phyloP scores from a whole-genome alignment of 2,113 vertebrate genomes.

The Passer montanus region DNA sequence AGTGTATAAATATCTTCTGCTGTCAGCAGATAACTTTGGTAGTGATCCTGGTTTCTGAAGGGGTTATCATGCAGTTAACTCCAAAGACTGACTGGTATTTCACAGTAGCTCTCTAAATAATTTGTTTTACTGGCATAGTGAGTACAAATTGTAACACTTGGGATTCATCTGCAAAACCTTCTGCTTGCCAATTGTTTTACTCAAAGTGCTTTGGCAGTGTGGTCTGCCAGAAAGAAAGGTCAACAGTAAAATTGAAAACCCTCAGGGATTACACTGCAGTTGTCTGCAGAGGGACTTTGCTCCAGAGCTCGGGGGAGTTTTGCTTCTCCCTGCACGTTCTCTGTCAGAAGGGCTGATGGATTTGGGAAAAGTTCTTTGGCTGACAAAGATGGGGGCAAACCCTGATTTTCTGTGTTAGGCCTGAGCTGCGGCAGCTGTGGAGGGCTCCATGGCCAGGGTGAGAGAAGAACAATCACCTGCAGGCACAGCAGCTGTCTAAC shows the following conservation, averaged over 20 bases:
- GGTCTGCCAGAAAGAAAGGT: slow-evolving; percentile 36
- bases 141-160: slow-evolving; percentile 26
- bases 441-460: background rate
- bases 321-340: background rate
- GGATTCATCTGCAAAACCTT: slow-evolving; percentile 36
- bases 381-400: background rate
- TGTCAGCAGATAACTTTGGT: slow-evolving; percentile 24
- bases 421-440: background rate
- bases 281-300: background rate
- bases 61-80: slow-evolving; percentile 30
- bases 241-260: background rate
- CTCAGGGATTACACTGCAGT: slow-evolving; percentile 6
- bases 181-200: slow-evolving; percentile 25
- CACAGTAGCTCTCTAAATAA: slow-evolving; percentile 21
- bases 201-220: slow-evolving; percentile 16
- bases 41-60: slow-evolving; percentile 14
- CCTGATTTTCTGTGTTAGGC: background rate
- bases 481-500: background rate
- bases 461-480: background rate
- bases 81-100: slow-evolving; percentile 34
- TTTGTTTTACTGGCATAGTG: slow-evolving; percentile 7
- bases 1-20: slow-evolving; percentile 31
- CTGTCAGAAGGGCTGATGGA: background rate
- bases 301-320: background rate
- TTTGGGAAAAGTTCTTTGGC: background rate